phyloP scores from a whole-genome alignment of 2,888 invertebrate genomes.

The Micoletzkya japonica region DNA sequence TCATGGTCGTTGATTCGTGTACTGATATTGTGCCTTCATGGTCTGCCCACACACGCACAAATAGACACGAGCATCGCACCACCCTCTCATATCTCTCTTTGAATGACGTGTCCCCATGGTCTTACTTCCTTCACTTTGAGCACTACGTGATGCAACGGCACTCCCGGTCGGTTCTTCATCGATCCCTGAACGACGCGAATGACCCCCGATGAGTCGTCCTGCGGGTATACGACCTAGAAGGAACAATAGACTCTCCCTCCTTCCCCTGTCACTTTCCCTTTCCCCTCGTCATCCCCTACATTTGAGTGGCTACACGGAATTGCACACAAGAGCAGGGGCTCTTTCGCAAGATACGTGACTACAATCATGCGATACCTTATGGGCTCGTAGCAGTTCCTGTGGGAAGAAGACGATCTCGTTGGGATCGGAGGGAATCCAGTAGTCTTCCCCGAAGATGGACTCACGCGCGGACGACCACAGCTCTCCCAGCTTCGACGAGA shows the following conservation, averaged over 20 bases:
- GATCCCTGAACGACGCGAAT: slow-evolving; percentile 52
- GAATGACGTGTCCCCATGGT: no score
- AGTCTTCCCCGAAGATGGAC: slow-evolving; percentile 55
- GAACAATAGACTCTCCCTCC: background rate
- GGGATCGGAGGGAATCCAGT: slow-evolving; percentile 56
- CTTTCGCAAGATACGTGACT: background rate
- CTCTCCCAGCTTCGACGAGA: slow-evolving; percentile 50
- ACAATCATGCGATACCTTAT: slow-evolving; percentile 37
- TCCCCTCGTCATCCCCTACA: background rate
- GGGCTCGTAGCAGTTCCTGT: slow-evolving; percentile 47
- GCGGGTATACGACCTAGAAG: slow-evolving; percentile 33
- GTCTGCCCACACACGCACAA: no score
- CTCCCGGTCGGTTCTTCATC: slow-evolving; percentile 48
- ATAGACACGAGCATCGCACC: no score
- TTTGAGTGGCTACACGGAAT: background rate
- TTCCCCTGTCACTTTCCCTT: background rate
- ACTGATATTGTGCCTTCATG: no score
- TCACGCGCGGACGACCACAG: slow-evolving; percentile 54
- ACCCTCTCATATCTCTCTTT: no score
- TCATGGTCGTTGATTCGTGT: no score
- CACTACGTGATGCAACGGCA: slow-evolving; percentile 51
- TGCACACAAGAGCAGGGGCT: background rate
- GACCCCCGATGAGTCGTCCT: slow-evolving; percentile 30
- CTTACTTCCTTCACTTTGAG: slow-evolving; percentile 35
- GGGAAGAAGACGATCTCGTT: slow-evolving; percentile 57